phyloP scores from a whole-genome alignment of 2,113 vertebrate genomes.

The Boulengerochromis microlepis region DNA sequence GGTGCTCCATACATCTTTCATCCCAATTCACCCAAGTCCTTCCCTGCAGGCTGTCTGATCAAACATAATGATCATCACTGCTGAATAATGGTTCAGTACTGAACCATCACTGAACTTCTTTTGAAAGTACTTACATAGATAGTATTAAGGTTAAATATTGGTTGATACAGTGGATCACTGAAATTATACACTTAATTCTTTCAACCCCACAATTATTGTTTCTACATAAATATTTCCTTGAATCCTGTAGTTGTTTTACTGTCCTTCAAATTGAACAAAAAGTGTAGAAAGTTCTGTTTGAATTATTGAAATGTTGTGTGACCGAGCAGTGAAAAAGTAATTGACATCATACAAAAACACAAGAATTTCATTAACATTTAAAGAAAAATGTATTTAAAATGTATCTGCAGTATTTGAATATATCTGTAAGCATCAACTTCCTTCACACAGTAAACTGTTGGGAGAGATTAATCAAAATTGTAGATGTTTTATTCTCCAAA shows the following conservation, averaged over 20 bases:
- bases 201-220: neutral
- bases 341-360: rapidly evolving
- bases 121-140: neutral
- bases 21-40: neutral
- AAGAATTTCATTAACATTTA: neutral
- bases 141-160: neutral
- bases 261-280: neutral
- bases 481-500: neutral
- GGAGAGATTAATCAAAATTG: neutral
- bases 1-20: neutral
- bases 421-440: neutral
- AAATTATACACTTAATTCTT: neutral
- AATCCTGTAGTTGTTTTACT: neutral
- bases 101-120: neutral
- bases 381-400: neutral
- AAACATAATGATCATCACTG: neutral
- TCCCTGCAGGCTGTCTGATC: neutral
- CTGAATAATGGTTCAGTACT: neutral
- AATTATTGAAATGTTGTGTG: neutral
- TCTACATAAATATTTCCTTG: rapidly evolving
- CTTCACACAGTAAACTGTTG: neutral
- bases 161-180: neutral
- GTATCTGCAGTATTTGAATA: neutral
- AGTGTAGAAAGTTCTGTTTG: rapidly evolving
- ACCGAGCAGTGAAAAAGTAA: neutral